Conservation (phyloP, 2,888 invertebrate species). For the Brenthis hecate region DNA sequence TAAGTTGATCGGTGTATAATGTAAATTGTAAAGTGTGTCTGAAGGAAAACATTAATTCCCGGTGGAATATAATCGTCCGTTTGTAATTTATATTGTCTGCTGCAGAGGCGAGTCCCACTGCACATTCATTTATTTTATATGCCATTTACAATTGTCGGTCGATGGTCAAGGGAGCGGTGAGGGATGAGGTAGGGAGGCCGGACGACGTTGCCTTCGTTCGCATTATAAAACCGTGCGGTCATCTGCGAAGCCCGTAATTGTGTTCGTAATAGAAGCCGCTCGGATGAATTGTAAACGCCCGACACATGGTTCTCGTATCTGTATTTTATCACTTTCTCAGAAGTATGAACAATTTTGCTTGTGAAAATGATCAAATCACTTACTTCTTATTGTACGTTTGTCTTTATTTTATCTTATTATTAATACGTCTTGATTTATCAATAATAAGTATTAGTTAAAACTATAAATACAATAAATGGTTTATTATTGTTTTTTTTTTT, state of each 20-base stretch:
- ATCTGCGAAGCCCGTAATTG: slow-evolving; percentile 81
- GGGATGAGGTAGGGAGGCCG: slow-evolving; percentile 55
- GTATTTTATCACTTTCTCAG: slow-evolving; percentile 23
- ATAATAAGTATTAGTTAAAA: no score
- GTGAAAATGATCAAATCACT: no score
- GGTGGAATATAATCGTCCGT: slow-evolving; percentile 83
- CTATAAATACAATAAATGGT: no score
- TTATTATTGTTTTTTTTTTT: no score
- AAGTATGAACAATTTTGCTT: not conserved
- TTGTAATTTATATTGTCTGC: slow-evolving; percentile 84
- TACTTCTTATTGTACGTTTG: no score
- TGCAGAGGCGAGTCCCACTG: slow-evolving; percentile 83
- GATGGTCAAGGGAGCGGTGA: slow-evolving; percentile 81
- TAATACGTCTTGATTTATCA: no score
- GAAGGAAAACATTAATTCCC: slow-evolving; percentile 81
- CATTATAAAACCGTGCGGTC: slow-evolving; percentile 83
- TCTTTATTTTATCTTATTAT: no score
- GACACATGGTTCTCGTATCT: slow-evolving; percentile 50
- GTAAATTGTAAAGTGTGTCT: slow-evolving; percentile 72
- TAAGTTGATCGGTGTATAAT: slow-evolving; percentile 52
- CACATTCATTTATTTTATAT: slow-evolving; percentile 84
- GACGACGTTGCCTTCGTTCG: slow-evolving; percentile 77
- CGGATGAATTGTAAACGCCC: slow-evolving; percentile 69
- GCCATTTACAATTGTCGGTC: slow-evolving; percentile 84
- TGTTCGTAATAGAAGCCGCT: slow-evolving; percentile 76